Evolutionary conservation across 1,140 invertebrate genomes (phyloP).

Genomic region (Physella acuta): DNA sequence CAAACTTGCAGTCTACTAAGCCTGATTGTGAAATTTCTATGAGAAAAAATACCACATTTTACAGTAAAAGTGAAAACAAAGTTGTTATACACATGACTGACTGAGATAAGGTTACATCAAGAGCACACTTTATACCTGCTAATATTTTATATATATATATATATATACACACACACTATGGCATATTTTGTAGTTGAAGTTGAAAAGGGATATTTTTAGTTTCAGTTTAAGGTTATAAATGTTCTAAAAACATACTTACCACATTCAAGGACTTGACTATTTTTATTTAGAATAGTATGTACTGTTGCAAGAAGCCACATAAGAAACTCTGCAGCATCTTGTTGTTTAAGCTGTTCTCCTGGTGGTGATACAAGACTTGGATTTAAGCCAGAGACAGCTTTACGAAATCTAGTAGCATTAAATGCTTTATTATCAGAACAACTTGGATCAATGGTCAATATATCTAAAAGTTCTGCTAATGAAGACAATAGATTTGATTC

Average conservation of each 20-base stretch:
- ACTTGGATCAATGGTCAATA: conserved; percentile 32
- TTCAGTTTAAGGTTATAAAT: too few species aligned
- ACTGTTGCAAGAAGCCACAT: conserved; percentile 54
- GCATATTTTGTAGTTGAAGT: too few species aligned
- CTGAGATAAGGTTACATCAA: too few species aligned
- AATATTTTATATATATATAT: too few species aligned
- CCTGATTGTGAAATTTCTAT: too few species aligned
- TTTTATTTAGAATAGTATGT: conserved; percentile 52
- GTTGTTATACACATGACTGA: too few species aligned
- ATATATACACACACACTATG: too few species aligned
- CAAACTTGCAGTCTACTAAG: too few species aligned
- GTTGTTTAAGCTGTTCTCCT: conserved; percentile 46
- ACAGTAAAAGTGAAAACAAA: too few species aligned
- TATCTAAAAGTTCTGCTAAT: conserved; percentile 41
- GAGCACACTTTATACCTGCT: too few species aligned
- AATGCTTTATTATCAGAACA: conserved; percentile 25
- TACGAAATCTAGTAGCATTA: conserved; percentile 39
- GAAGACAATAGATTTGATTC: conserved; percentile 44
- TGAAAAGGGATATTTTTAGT: too few species aligned
- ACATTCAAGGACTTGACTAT: conserved; percentile 34
- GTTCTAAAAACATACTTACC: conserved; percentile 23
- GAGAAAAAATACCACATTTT: too few species aligned
- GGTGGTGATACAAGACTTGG: conserved; percentile 37
- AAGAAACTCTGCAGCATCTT: conserved; percentile 57
- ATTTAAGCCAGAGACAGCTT: conserved; percentile 41